Percentiles rank a stretch among this genome's conserved stretches.
Evolutionary conservation across 2,888 invertebrate genomes (phyloP).

Genomic region (Limenitis arthemis): DNA sequence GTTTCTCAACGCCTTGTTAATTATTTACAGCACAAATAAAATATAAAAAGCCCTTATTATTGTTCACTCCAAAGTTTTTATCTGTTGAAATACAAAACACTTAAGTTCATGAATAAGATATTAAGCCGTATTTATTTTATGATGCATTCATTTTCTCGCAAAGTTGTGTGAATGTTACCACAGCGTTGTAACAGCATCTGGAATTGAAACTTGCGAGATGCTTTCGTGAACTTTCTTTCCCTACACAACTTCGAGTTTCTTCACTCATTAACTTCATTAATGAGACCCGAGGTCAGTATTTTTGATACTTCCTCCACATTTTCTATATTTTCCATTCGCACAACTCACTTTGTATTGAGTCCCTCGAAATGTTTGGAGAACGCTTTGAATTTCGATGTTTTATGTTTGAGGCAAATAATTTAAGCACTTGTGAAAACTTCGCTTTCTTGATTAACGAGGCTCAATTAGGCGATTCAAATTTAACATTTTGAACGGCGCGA

Average conservation of each 20-base stretch:
- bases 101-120: constrained; percentile 21
- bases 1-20: background rate
- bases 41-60: background rate
- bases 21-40: background rate
- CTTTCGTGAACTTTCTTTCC: constrained; percentile 46
- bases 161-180: constrained; percentile 37
- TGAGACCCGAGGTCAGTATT: constrained; percentile 60
- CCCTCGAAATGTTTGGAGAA: constrained; percentile 58
- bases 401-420: constrained; percentile 68
- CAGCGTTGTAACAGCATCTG: constrained; percentile 44
- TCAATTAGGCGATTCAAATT: constrained; percentile 61
- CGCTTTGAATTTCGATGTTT: constrained; percentile 65
- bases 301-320: constrained; percentile 54
- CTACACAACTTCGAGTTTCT: constrained; percentile 50
- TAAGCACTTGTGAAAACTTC: constrained; percentile 65
- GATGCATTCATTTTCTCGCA: constrained; percentile 42
- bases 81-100: constrained; percentile 15
- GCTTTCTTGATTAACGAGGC: constrained; percentile 63
- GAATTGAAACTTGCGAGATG: constrained; percentile 55
- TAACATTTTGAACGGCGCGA: constrained; percentile 53
- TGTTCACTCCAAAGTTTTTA: constrained; percentile 8
- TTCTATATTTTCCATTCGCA: constrained; percentile 61
- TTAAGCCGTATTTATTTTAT: constrained; percentile 40
- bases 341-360: constrained; percentile 52
- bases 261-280: constrained; percentile 66